Conservation (phyloP, 2,113 vertebrate genomes). For the Dasyprocta punctata region DNA sequence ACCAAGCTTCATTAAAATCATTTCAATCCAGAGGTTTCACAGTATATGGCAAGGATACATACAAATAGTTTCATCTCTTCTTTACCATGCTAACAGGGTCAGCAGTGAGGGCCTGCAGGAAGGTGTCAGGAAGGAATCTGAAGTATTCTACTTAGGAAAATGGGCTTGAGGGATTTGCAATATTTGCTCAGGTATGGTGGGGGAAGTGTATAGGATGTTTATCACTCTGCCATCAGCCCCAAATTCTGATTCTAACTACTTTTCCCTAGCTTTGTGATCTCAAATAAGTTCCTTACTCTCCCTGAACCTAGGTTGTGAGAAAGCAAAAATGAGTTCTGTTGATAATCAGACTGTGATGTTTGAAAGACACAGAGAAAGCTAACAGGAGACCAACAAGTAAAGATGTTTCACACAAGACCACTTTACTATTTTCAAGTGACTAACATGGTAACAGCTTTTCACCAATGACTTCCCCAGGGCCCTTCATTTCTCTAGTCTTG, state of each 20-base stretch:
- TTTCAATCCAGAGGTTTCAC: not conserved
- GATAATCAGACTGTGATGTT: not conserved
- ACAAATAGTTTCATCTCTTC: not conserved
- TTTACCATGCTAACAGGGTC: not conserved
- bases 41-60: not conserved
- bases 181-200: not conserved
- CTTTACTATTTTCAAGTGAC: not conserved
- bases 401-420: not conserved
- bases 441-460: not conserved
- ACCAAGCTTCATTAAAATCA: slow-evolving; percentile 46
- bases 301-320: slow-evolving; percentile 7
- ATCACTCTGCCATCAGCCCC: not conserved
- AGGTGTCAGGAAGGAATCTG: not conserved
- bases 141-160: not conserved
- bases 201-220: not conserved
- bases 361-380: not conserved
- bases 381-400: not conserved
- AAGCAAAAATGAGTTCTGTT: slow-evolving; percentile 9
- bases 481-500: not conserved
- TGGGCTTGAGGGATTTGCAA: not conserved
- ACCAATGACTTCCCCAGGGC: not conserved
- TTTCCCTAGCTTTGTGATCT: not conserved
- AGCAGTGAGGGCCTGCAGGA: not conserved
- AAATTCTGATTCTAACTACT: not conserved
- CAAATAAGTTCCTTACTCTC: not conserved